Evolutionary conservation across 2,888 invertebrate species (phyloP).

Genomic region (Eilema sororculum): DNA sequence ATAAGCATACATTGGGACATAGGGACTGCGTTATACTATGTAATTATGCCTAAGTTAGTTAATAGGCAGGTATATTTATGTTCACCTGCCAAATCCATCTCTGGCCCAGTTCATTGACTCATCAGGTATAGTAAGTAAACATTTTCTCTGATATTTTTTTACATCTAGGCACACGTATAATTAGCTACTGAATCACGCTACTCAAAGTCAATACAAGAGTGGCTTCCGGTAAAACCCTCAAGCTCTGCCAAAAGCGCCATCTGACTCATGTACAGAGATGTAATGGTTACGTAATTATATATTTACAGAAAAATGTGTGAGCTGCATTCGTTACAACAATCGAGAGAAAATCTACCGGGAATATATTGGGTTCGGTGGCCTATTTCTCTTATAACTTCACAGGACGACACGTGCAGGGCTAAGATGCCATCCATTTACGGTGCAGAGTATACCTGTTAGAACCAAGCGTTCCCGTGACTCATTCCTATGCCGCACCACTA

Average conservation of each 20-base stretch:
- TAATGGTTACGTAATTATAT: slow-evolving; percentile 20
- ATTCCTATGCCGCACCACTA: too few relatives aligned
- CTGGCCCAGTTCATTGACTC: slow-evolving; percentile 41
- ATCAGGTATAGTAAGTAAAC: slow-evolving; percentile 17
- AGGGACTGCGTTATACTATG: too few relatives aligned
- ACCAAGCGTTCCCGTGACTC: too few relatives aligned
- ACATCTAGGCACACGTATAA: slow-evolving; percentile 25
- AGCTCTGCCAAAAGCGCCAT: slow-evolving; percentile 40
- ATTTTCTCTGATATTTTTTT: slow-evolving; percentile 20
- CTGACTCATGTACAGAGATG: slow-evolving; percentile 35
- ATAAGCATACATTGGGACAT: too few relatives aligned
- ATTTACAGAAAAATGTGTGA: slow-evolving; percentile 6
- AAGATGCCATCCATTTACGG: too few relatives aligned
- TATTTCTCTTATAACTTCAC: background rate
- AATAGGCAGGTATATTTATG: background rate
- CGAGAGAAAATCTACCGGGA: background rate
- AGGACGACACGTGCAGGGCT: too few relatives aligned
- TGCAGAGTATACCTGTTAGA: too few relatives aligned
- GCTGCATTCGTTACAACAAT: background rate
- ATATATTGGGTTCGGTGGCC: background rate
- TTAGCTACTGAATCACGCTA: slow-evolving; percentile 46
- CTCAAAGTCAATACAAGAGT: slow-evolving; percentile 43
- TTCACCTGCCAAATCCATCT: background rate
- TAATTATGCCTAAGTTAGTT: too few relatives aligned
- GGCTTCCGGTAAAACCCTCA: slow-evolving; percentile 28